Evolutionary conservation across 2,113 vertebrate species (phyloP).

Genomic region (Psephotus haematonotus): DNA sequence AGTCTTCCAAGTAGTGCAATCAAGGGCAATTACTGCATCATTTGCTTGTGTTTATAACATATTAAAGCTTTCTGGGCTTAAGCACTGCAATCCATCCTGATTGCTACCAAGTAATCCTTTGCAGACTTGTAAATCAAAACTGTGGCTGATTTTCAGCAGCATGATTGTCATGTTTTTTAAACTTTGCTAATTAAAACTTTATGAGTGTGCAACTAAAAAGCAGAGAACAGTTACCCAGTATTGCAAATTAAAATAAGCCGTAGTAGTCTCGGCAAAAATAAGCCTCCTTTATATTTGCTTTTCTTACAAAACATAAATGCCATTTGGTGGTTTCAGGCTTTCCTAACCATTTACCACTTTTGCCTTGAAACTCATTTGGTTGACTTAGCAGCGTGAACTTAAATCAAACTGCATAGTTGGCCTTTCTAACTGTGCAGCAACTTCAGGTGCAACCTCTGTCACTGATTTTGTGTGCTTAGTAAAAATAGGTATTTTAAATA

Average conservation of each 20-base stretch:
- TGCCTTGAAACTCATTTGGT: background rate
- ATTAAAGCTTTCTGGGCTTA: slow-evolving; percentile 57
- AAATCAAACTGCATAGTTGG: background rate
- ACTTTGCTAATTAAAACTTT: slow-evolving; percentile 69
- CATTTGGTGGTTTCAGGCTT: background rate
- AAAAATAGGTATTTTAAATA: background rate
- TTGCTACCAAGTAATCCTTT: slow-evolving; percentile 74
- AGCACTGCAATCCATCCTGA: slow-evolving; percentile 46
- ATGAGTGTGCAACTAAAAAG: slow-evolving; percentile 53
- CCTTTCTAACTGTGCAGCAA: background rate
- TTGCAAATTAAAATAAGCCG: background rate
- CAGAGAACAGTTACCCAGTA: background rate
- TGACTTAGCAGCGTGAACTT: background rate
- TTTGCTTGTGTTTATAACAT: slow-evolving; percentile 63
- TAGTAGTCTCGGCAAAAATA: background rate
- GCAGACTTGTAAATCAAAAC: slow-evolving; percentile 70
- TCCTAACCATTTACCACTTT: background rate
- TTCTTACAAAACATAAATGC: background rate
- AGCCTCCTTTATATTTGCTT: background rate
- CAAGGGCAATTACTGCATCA: slow-evolving; percentile 52
- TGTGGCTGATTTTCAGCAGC: slow-evolving; percentile 53
- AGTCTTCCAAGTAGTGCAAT: background rate
- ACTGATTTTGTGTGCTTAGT: background rate
- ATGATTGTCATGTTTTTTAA: slow-evolving; percentile 50
- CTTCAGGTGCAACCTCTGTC: background rate